Percentiles rank a stretch among this genome's conserved stretches.
phyloP scores from a whole-genome alignment of 1,140 invertebrate species.

The Trachymyrmex septentrionalis region DNA sequence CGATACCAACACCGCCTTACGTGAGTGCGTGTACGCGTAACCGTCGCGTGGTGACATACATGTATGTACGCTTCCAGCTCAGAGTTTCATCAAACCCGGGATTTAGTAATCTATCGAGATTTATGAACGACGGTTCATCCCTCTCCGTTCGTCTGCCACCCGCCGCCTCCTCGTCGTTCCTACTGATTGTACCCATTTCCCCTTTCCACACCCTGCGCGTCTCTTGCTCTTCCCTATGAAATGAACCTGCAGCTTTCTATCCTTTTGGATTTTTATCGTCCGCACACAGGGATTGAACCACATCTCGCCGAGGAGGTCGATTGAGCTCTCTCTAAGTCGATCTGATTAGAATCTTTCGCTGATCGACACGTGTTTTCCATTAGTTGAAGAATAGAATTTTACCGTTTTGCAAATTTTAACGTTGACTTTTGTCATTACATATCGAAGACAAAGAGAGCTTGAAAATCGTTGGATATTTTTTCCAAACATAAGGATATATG shows the following conservation, averaged over 20 bases:
- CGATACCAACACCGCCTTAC: conserved; percentile 78
- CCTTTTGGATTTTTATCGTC: conserved; percentile 75
- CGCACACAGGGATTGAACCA: conserved; percentile 59
- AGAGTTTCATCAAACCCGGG: conserved; percentile 85
- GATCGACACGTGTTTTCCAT: conserved; percentile 55
- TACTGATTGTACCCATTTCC: conserved; percentile 81
- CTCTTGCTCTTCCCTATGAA: conserved; percentile 73
- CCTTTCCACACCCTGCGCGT: conserved; percentile 67
- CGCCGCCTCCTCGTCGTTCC: conserved; percentile 68
- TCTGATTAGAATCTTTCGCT: conserved; percentile 56
- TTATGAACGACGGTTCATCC: conserved; percentile 85
- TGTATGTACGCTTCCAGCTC: conserved; percentile 74
- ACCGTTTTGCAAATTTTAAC: conserved; percentile 29
- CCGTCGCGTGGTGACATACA: conserved; percentile 64
- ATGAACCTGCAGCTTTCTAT: conserved; percentile 70
- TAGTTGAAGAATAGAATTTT: conserved; percentile 48
- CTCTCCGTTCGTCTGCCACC: conserved; percentile 72
- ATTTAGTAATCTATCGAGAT: conserved; percentile 87
- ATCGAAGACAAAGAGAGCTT: background rate
- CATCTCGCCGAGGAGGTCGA: conserved; percentile 42
- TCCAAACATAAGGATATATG: background rate
- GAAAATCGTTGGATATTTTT: background rate
- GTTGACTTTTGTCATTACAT: background rate
- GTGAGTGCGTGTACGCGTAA: conserved; percentile 52
- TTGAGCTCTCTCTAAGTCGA: conserved; percentile 50